Evolutionary conservation across 2,113 vertebrate species (phyloP).

Genomic region (Urocitellus parryii): DNA sequence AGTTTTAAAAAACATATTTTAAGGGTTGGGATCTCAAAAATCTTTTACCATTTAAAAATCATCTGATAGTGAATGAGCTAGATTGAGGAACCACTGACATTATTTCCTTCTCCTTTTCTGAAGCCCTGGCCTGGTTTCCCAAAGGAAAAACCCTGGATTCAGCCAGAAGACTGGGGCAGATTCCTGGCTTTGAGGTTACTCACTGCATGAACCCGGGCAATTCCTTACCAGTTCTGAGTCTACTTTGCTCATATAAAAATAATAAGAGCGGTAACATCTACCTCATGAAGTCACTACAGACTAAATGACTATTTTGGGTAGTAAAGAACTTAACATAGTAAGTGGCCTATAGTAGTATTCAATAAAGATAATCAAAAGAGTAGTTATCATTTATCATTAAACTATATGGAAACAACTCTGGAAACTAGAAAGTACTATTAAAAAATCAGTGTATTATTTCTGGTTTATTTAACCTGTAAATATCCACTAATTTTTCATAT

Average conservation of each 20-base stretch:
- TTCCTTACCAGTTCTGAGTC: background rate
- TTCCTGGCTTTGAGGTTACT: background rate
- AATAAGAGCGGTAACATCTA: background rate
- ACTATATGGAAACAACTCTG: background rate
- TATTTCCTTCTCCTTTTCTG: background rate
- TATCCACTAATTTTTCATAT: background rate
- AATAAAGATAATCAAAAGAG: background rate
- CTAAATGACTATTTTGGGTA: background rate
- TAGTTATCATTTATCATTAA: background rate
- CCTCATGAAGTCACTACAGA: background rate
- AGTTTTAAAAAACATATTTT: background rate
- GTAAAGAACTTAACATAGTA: background rate
- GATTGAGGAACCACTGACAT: background rate
- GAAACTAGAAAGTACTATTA: background rate
- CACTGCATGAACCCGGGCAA: background rate
- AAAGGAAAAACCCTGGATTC: background rate
- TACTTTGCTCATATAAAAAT: background rate
- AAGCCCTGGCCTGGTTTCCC: background rate
- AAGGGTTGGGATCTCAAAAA: background rate
- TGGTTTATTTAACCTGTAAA: background rate
- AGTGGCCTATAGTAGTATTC: background rate
- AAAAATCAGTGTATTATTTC: conserved; percentile 5
- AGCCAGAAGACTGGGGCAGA: background rate
- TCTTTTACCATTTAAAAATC: background rate
- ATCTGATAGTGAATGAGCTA: background rate